Percentiles rank a stretch among this genome's conserved stretches.
phyloP scores from a whole-genome alignment of 64 coral and sea anemone species.

The Hydrozoanthus tunicans region DNA sequence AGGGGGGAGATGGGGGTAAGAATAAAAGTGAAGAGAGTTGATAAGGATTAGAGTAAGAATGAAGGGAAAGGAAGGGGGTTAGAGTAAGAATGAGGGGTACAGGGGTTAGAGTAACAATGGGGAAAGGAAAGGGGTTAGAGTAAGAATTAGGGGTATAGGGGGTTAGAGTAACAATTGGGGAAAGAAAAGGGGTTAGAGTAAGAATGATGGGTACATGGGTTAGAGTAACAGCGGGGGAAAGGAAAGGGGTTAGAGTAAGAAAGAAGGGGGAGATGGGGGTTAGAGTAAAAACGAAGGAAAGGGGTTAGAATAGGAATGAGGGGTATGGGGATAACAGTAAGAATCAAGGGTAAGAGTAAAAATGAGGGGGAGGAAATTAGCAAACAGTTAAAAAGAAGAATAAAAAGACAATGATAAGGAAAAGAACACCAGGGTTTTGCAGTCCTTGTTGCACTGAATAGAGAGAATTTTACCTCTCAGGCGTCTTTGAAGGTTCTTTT shows the following conservation, averaged over 20 bases:
- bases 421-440: no score
- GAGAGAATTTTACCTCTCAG: neutral
- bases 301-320: no score
- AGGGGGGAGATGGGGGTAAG: neutral
- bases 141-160: neutral
- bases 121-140: no score
- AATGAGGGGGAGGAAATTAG: no score
- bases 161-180: no score
- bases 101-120: no score
- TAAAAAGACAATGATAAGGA: neutral
- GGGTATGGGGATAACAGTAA: neutral
- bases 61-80: neutral
- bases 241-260: neutral
- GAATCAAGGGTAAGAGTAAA: no score
- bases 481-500: neutral
- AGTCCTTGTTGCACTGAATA: no score
- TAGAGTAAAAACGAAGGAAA: no score
- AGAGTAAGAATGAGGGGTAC: no score
- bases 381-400: neutral
- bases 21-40: neutral
- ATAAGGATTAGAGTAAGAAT: neutral
- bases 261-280: neutral
- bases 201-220: neutral
- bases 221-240: neutral
- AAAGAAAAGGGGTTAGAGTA: no score